A percentile compares a stretch with the other conserved stretches of the same genome.
Evolutionary conservation across 2,797 vertebrate genomes (phyloP).

Genomic region (Hippoglossus hippoglossus): DNA sequence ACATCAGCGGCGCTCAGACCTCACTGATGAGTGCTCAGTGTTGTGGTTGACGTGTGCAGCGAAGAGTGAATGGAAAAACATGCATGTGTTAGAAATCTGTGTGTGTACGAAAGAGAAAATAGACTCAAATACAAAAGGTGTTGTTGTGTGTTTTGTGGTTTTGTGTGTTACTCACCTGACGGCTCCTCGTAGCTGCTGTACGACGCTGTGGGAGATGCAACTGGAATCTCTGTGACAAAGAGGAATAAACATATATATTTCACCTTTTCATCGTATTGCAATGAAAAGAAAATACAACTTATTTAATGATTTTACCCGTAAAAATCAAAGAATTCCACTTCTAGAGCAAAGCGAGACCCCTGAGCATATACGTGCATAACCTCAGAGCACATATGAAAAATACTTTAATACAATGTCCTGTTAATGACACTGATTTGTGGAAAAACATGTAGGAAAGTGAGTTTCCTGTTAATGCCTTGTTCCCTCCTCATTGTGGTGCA

Average conservation of each 20-base stretch:
- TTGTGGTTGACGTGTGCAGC: constrained; percentile 14
- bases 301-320: background rate
- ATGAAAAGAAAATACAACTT: background rate
- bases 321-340: background rate
- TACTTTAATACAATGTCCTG: constrained; percentile 21
- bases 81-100: constrained; percentile 15
- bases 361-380: constrained; percentile 2
- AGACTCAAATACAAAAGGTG: background rate
- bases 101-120: background rate
- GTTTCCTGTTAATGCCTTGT: constrained; percentile 43
- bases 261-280: background rate
- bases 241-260: constrained; percentile 4
- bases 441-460: constrained; percentile 14
- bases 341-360: constrained; percentile 26
- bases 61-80: constrained; percentile 46
- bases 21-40: constrained; percentile 25
- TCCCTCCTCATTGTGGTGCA: constrained; percentile 31
- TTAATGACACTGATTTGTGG: constrained; percentile 42
- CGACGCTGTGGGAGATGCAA: constrained; percentile 89
- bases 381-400: constrained; percentile 6
- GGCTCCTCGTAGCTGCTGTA: constrained; percentile 94
- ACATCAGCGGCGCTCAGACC: constrained; percentile 63
- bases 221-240: constrained; percentile 90
- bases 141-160: background rate
- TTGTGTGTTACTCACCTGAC: constrained; percentile 84